These are phyloP conservation scores for Girardinichthys multiradiatus DNA, from an alignment of 2,113 vertebrate species.

Conservation along the genomic window DNA sequence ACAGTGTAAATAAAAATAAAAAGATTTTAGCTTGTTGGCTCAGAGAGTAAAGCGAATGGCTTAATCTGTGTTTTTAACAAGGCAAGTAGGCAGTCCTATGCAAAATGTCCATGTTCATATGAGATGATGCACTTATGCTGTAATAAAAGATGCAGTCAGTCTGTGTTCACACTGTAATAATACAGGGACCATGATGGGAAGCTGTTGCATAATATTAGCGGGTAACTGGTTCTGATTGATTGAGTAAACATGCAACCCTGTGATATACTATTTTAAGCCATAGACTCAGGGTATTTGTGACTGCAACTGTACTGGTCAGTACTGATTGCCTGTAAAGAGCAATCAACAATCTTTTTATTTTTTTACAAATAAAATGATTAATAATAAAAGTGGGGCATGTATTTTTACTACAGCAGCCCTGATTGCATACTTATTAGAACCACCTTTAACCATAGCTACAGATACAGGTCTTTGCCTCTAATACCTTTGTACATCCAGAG, in stretches of 20 bases:
- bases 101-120: neutral
- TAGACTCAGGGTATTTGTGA: neutral
- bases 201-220: constrained; percentile 44
- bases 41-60: neutral
- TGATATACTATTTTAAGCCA: constrained; percentile 17
- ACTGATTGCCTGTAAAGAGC: neutral
- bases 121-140: neutral
- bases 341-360: too few relatives aligned
- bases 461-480: neutral
- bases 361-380: too few relatives aligned
- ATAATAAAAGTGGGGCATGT: neutral
- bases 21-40: neutral
- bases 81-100: neutral
- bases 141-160: neutral
- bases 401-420: neutral
- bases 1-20: neutral
- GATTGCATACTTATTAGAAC: neutral
- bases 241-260: neutral
- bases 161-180: constrained; percentile 1
- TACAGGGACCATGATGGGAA: constrained; percentile 12
- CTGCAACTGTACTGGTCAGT: neutral
- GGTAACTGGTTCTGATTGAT: constrained; percentile 19
- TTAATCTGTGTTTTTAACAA: neutral
- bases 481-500: neutral
- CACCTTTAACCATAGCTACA: neutral